phyloP scores from a whole-genome alignment of 2,113 vertebrate genomes.

The Malurus melanocephalus region DNA sequence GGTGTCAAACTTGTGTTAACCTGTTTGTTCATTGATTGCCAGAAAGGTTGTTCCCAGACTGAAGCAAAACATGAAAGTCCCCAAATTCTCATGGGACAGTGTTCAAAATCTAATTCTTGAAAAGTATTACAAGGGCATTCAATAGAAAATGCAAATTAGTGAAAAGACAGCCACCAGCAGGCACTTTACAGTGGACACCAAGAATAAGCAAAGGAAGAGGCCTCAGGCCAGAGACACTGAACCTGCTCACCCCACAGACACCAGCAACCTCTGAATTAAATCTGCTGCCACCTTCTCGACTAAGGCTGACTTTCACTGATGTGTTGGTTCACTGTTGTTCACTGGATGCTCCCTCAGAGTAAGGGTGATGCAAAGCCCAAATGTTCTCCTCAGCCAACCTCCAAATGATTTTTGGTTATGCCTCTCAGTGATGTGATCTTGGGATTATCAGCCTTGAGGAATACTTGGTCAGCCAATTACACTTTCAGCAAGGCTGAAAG shows the following conservation, averaged over 20 bases:
- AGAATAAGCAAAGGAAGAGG: not conserved
- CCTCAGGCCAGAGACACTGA: not conserved
- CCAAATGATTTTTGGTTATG: not conserved
- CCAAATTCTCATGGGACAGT: not conserved
- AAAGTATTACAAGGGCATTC: not conserved
- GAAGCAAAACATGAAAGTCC: not conserved
- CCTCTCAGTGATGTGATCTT: not conserved
- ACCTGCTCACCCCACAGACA: accelerated
- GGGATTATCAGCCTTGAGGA: not conserved
- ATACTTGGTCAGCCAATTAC: not conserved
- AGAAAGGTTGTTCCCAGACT: not conserved
- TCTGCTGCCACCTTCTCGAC: not conserved
- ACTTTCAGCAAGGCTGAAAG: not conserved
- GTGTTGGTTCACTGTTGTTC: not conserved
- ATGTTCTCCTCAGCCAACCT: not conserved
- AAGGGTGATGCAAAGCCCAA: not conserved
- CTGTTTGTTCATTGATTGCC: not conserved
- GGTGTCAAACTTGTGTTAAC: not conserved
- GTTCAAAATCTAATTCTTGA: not conserved
- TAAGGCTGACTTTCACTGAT: not conserved
- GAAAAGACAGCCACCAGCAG: not conserved
- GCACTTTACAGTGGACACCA: not conserved
- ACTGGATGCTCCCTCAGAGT: not conserved
- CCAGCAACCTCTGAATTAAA: not conserved
- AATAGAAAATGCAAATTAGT: not conserved